These are phyloP conservation scores for Phaethon lepturus DNA, from an alignment of 2,113 vertebrate species.

Conservation along the genomic window DNA sequence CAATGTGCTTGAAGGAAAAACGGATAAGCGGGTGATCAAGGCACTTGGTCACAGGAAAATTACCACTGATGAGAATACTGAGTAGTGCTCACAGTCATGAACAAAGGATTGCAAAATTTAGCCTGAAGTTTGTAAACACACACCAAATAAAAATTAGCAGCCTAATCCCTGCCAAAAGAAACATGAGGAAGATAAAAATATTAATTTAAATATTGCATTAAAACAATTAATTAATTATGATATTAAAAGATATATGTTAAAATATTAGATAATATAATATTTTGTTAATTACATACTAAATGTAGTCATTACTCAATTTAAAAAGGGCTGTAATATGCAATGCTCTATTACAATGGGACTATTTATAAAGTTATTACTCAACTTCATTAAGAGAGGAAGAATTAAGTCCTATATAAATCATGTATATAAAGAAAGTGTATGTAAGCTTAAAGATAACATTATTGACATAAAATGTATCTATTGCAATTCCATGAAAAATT, in stretches of 20 bases:
- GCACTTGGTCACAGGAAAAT: not conserved
- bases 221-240: not conserved
- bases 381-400: not conserved
- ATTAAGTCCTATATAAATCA: not conserved
- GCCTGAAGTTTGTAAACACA: constrained; percentile 33
- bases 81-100: not conserved
- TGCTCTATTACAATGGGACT: not conserved
- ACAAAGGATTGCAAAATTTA: constrained; percentile 34
- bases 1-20: constrained; percentile 15
- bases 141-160: constrained; percentile 14
- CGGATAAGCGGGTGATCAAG: not conserved
- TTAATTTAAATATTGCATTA: not conserved
- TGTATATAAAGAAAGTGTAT: not conserved
- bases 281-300: not conserved
- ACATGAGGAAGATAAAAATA: not conserved
- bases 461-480: not conserved
- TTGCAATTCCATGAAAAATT: not conserved
- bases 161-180: not conserved
- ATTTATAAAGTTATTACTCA: not conserved
- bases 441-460: not conserved
- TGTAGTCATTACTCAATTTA: not conserved
- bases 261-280: not conserved
- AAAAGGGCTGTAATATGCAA: not conserved
- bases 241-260: not conserved
- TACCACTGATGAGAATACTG: not conserved